These are phyloP conservation scores for Abramis brama DNA, from an alignment of 2,113 vertebrate genomes.

Conservation along the genomic window DNA sequence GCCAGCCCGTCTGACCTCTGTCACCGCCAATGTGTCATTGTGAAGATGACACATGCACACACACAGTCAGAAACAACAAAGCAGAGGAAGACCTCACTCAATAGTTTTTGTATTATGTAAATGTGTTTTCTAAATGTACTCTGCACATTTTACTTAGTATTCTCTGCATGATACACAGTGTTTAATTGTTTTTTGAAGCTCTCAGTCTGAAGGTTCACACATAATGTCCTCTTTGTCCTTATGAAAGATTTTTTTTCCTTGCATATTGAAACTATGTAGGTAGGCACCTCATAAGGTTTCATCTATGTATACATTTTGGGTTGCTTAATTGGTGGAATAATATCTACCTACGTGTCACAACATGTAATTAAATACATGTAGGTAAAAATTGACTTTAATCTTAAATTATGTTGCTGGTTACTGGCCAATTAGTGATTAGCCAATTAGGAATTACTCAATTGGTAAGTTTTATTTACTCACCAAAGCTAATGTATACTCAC, in stretches of 20 bases:
- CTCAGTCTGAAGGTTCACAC: neutral
- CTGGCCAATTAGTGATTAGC: too few species aligned
- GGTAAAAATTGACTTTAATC: too few species aligned
- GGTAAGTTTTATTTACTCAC: neutral
- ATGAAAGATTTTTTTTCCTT: too few species aligned
- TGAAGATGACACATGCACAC: constrained; percentile 68
- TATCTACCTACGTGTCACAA: too few species aligned
- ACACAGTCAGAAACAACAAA: constrained; percentile 39
- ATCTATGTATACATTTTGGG: too few species aligned
- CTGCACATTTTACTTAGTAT: constrained; percentile 46
- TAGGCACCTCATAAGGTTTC: too few species aligned
- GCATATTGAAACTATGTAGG: too few species aligned
- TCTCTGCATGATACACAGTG: constrained; percentile 11
- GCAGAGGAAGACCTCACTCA: constrained; percentile 40
- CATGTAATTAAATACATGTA: too few species aligned
- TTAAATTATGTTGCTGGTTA: too few species aligned
- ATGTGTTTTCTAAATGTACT: constrained; percentile 21
- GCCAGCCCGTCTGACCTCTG: constrained; percentile 81
- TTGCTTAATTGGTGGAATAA: too few species aligned
- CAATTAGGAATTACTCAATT: too few species aligned
- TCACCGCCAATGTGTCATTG: constrained; percentile 79
- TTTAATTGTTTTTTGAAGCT: neutral
- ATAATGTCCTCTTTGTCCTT: neutral
- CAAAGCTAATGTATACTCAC: neutral
- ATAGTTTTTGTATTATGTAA: constrained; percentile 51